Evolutionary conservation across 1,140 invertebrate species (phyloP), one percentile per base, ranked within the genome.

Genomic region (Halyomorpha halys): DNA sequence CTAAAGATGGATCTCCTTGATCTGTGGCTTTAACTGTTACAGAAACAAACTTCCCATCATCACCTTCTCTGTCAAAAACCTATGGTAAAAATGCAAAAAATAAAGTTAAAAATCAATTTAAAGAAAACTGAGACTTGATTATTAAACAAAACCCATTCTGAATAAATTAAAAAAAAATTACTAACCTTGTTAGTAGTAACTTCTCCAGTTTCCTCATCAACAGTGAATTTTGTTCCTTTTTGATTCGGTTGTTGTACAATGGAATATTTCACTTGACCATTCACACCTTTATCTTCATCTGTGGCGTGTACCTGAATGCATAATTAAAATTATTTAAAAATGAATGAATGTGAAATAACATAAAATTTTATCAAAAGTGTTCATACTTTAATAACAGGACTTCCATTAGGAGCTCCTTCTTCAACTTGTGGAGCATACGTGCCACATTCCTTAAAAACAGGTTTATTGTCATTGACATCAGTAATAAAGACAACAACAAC

Each of bases 201-300:
- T 78, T 95, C 91, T 0, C 91, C 91, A 44, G 91, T 94, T 75
- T 95, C 91, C 77, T 94, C 91, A 71, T 95, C 89, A 0, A 97
- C 91, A 0, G 89, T 92, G 71, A 95, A 95, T 75, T 95, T 95
- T 0, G 91, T 94, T 23, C 92, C 93, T 76, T 95, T 94, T 71
- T 96, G 92, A 80, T 95, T 94, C 0, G 92, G 93, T 74, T 96
- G 92, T 73, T 95, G 92, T 0, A 96, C 93, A 71, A 96, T 95
- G 14, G 91, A 94, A 75, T 96, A 96, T 74, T 94, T 93, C 14
- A 89, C 86, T 72, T 95, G 90, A 11, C 90, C 91, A 74, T 94
- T 94, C 3, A 92, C 90, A 54, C 90, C 93, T 77, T 95, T 96
- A 71, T 96, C 93, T 75, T 94, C 87, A 71, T 95, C 93, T 9